Base-by-base conservation (phyloP, 2,113 vertebrate species). In the Struthio camelus region DNA sequence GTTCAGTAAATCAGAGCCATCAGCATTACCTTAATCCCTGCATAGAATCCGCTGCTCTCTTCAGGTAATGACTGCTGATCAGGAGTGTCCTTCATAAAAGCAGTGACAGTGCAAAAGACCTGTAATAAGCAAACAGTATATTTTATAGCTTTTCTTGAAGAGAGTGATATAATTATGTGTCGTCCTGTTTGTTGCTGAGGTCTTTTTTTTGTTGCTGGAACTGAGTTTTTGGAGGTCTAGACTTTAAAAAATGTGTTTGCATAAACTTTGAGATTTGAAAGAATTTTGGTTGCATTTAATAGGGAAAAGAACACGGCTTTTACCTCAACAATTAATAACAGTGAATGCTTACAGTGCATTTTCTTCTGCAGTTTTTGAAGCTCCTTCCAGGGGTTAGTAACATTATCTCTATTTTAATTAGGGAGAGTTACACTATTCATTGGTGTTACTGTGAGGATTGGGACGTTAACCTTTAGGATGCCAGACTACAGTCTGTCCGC, bases 1-100 rank as follows among this genome's bases (percentile, higher is more conserved):
- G 19, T 79, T 93, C 38, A 65, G 70, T 87, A 91, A 90, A 94
- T 85, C 85, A 90, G 56, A 65, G 51, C 61, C 24, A 50, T 12
- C 15, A 8, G 79, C 10, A 6, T 97, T 98, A 99, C 98, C 98
- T 99, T 98, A 86, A 99, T 97, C 80, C 98, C 98, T 1, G 98
- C 97, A n/a, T 98, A 99, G 98, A 99, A 99, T 69, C 97, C 97
- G 89, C 98, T 91, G 62, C 98, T 99, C 78, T 99, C 98, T 77
- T 96, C 98, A 24, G 98, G 92, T 44, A 96, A 17, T 5, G 98
- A 98, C 91, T 97, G 97, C 82, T 95, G 95, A 94, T 96, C 96
- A 96, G 96, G 92, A 95, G 89, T 77, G 92, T 97, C 98, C 78
- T 75, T 96, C 34, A 65, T 91, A 94, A 99, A 98, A 27, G 97